phyloP scores from a whole-genome alignment of 2,888 invertebrate species.

The Melinaea marsaeus region DNA sequence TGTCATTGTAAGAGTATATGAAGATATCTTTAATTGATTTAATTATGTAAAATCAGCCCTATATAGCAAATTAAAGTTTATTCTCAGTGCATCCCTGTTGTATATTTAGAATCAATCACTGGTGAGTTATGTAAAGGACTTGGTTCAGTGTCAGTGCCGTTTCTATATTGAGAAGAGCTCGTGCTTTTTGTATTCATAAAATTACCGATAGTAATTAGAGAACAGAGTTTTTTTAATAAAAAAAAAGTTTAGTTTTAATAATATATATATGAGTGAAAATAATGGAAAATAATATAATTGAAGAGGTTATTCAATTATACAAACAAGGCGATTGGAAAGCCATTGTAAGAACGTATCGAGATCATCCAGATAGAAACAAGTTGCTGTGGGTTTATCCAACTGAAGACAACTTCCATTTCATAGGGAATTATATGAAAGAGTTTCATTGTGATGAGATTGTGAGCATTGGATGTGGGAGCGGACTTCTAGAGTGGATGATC shows the following conservation, averaged over 20 bases:
- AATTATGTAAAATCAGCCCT: too few species aligned
- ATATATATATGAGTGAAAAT: slow-evolving; percentile 1
- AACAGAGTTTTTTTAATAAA: too few species aligned
- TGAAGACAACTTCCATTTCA: slow-evolving; percentile 78
- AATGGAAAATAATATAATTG: slow-evolving; percentile 63
- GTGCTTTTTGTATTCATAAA: too few species aligned
- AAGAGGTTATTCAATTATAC: slow-evolving; percentile 57
- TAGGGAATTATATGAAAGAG: slow-evolving; percentile 66
- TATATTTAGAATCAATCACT: slow-evolving; percentile 25
- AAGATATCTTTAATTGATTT: too few species aligned
- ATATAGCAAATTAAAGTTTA: background rate
- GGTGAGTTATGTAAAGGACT: slow-evolving; percentile 30
- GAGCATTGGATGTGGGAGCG: slow-evolving; percentile 89
- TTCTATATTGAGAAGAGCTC: background rate
- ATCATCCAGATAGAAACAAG: slow-evolving; percentile 73
- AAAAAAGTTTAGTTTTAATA: too few species aligned
- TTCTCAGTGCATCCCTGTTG: slow-evolving; percentile 22
- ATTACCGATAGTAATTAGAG: too few species aligned
- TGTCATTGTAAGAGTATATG: too few species aligned
- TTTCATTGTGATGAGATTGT: slow-evolving; percentile 72
- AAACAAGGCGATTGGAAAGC: slow-evolving; percentile 69
- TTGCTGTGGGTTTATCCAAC: slow-evolving; percentile 87
- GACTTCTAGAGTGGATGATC: slow-evolving; percentile 89
- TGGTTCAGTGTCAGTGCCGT: slow-evolving; percentile 33
- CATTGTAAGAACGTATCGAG: slow-evolving; percentile 63